Evolutionary conservation across 2,888 invertebrate species (phyloP).

Genomic region (Achlya flavicornis): DNA sequence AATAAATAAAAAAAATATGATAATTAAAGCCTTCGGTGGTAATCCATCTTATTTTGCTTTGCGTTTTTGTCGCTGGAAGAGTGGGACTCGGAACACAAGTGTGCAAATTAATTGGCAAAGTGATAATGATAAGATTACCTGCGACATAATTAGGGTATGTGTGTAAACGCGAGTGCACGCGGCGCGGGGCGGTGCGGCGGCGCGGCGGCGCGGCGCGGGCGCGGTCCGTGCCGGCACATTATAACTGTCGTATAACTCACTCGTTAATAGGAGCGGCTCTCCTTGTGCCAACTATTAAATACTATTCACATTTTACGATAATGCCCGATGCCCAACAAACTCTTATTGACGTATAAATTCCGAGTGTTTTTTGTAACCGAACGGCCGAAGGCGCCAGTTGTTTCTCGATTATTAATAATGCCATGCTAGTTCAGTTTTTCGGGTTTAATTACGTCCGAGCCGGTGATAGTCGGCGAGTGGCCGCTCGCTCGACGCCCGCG

Average conservation of each 20-base stretch:
- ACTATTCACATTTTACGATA: constrained; percentile 79
- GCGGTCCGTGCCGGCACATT: constrained; percentile 42
- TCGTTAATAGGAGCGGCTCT: constrained; percentile 76
- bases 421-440: constrained; percentile 72
- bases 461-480: constrained; percentile 48
- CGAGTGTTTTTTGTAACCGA: constrained; percentile 54
- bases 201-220: constrained; percentile 18
- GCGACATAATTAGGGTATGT: constrained; percentile 4
- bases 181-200: neutral
- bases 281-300: constrained; percentile 79
- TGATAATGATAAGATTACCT: neutral
- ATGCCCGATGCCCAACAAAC: constrained; percentile 74
- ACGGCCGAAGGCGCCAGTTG: constrained; percentile 79
- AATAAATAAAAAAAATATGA: no score
- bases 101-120: neutral
- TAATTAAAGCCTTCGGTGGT: no score
- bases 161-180: neutral
- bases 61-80: neutral
- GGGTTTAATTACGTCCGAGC: constrained; percentile 72
- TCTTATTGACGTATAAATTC: constrained; percentile 81
- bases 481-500: constrained; percentile 31
- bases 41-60: no score
- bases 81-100: neutral
- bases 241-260: constrained; percentile 78
- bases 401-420: constrained; percentile 73